Base-by-base conservation (phyloP, 1,140 invertebrate genomes). In the Hycleus cichorii region DNA sequence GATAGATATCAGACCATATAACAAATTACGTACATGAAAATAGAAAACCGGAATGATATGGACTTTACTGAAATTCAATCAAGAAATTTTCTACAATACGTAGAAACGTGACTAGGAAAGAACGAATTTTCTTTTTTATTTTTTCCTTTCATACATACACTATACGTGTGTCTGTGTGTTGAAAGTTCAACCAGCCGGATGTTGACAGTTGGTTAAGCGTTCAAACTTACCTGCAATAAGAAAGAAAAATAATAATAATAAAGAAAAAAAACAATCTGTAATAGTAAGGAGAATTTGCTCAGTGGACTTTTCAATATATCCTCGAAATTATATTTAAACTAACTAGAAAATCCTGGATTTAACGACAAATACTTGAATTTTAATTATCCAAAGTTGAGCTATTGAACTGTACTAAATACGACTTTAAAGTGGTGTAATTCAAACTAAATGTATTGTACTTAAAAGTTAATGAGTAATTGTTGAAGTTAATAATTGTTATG, bases 151-250 rank as follows among this genome's bases (percentile, higher is more conserved):
- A n/a, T 10, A 42, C 18, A 18, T 18, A 18, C 18, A 42, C 9
- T n/a, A 42, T 42, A 42, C 39, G 39, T 42, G 40, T 42, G 40
- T 42, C 3, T 42, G 40, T 42, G 9, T 42, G 40, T 42, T 7
- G 40, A 9, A 11, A 11, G 40, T 42, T 32, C 32, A 32, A 32
- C 32, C 32, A 32, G 7, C 2, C 32, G 32, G 32, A 32, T 32
- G 32, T 32, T 32, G 32, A 32, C 7, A 32, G 32, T 32, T 32
- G 32, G 32, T 32, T 32, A 32, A 32, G 32, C 32, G 32, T 32
- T 32, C 32, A 39, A 52, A 52, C 50, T 52, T 43, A 52, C 45
- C 50, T 52, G 26, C 50, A 44, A 40, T 40, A 52, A 40, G 39
- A 43, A 25, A 52, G 50, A 18, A 9, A 52, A 44, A 39, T 51